phyloP scores from a whole-genome alignment of 1,140 invertebrate genomes.

The Aporrectodea caliginosa region DNA sequence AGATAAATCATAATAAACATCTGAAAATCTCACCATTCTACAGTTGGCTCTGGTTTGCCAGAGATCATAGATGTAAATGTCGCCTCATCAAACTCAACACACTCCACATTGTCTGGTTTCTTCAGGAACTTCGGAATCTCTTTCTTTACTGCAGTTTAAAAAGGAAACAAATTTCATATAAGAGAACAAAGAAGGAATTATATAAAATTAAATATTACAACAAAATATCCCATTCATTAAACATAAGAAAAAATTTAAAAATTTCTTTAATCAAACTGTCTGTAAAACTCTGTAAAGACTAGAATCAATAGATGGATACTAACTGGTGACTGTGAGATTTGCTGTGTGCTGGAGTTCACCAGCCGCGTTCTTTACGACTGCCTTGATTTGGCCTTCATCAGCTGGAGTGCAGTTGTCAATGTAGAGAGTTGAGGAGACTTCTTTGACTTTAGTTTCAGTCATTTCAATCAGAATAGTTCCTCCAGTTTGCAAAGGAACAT shows the following conservation, averaged over 20 bases:
- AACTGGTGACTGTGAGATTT: conserved; percentile 49
- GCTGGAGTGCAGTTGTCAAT: conserved; percentile 76
- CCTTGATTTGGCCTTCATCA: conserved; percentile 81
- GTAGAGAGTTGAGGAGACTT: conserved; percentile 44
- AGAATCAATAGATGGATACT: conserved; percentile 7
- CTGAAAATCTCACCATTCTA: conserved; percentile 44
- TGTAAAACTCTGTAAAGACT: background rate
- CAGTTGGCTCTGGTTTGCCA: conserved; percentile 51
- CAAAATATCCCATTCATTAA: background rate
- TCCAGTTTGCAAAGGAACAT: background rate
- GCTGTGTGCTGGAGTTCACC: conserved; percentile 64
- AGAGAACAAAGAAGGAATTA: background rate
- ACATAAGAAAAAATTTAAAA: background rate
- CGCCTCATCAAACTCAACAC: conserved; percentile 44
- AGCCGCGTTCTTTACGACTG: conserved; percentile 80
- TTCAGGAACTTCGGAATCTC: conserved; percentile 50
- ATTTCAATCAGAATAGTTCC: background rate
- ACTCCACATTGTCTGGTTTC: conserved; percentile 48
- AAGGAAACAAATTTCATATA: conserved; percentile 17
- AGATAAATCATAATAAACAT: background rate
- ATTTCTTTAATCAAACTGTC: background rate
- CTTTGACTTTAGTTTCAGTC: conserved; percentile 35
- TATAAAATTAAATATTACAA: background rate
- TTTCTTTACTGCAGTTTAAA: conserved; percentile 56
- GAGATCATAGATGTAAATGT: conserved; percentile 54